phyloP scores from a whole-genome alignment of 64 coral and sea anemone species.

The Astreopora myriophthalma region DNA sequence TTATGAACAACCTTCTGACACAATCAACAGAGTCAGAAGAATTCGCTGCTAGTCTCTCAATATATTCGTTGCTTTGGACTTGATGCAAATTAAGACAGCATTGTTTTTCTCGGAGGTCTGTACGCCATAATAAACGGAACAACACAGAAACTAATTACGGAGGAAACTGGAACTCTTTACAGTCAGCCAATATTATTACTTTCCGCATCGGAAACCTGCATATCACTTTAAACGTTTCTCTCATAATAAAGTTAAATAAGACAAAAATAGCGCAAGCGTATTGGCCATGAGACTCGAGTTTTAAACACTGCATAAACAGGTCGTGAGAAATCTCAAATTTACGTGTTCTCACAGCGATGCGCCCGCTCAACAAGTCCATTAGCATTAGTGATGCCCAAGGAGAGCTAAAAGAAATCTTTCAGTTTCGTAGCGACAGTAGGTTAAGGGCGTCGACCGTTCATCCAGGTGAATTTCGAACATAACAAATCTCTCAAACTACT shows the following conservation, averaged over 20 bases:
- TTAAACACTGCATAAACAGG: neutral
- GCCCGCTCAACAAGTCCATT: neutral
- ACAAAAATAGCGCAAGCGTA: conserved; percentile 3
- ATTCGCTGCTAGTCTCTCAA: neutral
- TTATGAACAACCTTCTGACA: neutral
- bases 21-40: neutral
- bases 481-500: too few relatives aligned
- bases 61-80: neutral
- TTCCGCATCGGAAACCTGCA: neutral
- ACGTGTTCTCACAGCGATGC: neutral
- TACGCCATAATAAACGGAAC: neutral
- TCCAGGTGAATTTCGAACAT: too few relatives aligned
- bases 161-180: neutral
- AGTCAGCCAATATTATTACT: neutral
- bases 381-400: neutral
- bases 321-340: neutral
- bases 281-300: neutral
- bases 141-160: neutral
- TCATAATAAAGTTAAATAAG: neutral
- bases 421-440: neutral
- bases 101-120: neutral
- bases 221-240: neutral
- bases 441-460: neutral
- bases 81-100: neutral
- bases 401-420: neutral